Evolutionary conservation across 2,888 invertebrate species (phyloP).

Genomic region (Sarcophaga variegata): DNA sequence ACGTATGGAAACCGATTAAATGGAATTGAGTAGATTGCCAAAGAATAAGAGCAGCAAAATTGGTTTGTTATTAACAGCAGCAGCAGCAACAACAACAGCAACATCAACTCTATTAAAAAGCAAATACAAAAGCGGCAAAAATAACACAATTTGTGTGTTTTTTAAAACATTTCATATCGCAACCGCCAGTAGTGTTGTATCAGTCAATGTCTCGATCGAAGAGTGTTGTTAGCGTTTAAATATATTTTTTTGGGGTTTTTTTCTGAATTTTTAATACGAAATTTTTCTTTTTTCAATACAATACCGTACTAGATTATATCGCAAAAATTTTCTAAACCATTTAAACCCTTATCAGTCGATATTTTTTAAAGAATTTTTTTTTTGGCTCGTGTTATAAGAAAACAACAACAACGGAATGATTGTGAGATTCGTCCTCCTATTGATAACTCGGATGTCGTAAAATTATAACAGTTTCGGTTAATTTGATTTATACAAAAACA

Average conservation of each 20-base stretch:
- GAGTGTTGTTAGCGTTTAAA: slow-evolving; percentile 25
- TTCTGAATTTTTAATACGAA: too few relatives aligned
- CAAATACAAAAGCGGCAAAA: neutral
- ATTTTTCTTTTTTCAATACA: neutral
- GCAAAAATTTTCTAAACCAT: slow-evolving; percentile 7
- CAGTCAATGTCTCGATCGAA: slow-evolving; percentile 59
- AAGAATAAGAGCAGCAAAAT: slow-evolving; percentile 55
- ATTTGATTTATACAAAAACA: slow-evolving; percentile 22
- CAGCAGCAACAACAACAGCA: slow-evolving; percentile 39
- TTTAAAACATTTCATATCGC: slow-evolving; percentile 39
- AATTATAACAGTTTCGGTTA: slow-evolving; percentile 27
- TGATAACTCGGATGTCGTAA: neutral
- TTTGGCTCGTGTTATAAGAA: slow-evolving; percentile 24
- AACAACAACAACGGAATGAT: neutral
- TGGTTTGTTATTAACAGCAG: slow-evolving; percentile 38
- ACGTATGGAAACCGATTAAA: slow-evolving; percentile 11
- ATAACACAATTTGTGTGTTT: slow-evolving; percentile 17
- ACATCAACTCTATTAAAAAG: neutral
- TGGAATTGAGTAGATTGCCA: slow-evolving; percentile 34
- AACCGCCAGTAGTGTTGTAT: slow-evolving; percentile 34
- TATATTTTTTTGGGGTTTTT: neutral
- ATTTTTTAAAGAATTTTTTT: slow-evolving; percentile 34
- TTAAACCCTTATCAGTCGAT: slow-evolving; percentile 48
- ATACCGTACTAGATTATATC: neutral
- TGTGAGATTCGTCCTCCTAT: slow-evolving; percentile 5